phyloP scores from a whole-genome alignment of 2,888 invertebrate species.

The Mythimna albipuncta region DNA sequence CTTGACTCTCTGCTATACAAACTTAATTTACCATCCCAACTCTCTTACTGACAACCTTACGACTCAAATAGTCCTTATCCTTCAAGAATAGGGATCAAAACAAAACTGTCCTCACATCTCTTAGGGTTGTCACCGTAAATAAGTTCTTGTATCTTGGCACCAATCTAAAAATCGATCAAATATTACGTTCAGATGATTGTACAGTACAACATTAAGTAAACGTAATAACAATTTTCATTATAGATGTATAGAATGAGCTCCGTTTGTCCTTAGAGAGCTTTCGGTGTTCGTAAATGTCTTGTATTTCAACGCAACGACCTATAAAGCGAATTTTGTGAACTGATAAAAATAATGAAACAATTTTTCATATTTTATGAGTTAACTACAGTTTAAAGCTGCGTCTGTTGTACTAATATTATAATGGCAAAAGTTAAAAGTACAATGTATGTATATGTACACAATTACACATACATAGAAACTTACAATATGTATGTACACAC shows the following conservation, averaged over 20 bases:
- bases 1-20: slow-evolving; percentile 66
- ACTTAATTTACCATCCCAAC: slow-evolving; percentile 43
- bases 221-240: slow-evolving; percentile 60
- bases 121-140: slow-evolving; percentile 36
- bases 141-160: slow-evolving; percentile 33
- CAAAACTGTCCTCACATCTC: neutral
- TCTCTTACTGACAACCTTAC: slow-evolving; percentile 35
- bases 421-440: neutral
- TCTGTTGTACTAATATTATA: neutral
- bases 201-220: slow-evolving; percentile 56
- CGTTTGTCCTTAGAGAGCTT: slow-evolving; percentile 45
- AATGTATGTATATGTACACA: neutral
- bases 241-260: slow-evolving; percentile 46
- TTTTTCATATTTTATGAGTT: neutral
- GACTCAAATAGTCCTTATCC: slow-evolving; percentile 24
- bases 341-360: slow-evolving; percentile 27
- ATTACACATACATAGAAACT: too few species aligned
- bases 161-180: slow-evolving; percentile 61
- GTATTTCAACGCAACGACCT: slow-evolving; percentile 23
- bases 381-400: neutral
- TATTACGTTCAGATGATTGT: slow-evolving; percentile 58
- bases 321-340: slow-evolving; percentile 26
- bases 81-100: slow-evolving; percentile 46
- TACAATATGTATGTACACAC: too few species aligned
- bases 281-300: slow-evolving; percentile 46